These are phyloP conservation scores for Anser cygnoides DNA, from an alignment of 2,113 vertebrate genomes.

Conservation along the genomic window DNA sequence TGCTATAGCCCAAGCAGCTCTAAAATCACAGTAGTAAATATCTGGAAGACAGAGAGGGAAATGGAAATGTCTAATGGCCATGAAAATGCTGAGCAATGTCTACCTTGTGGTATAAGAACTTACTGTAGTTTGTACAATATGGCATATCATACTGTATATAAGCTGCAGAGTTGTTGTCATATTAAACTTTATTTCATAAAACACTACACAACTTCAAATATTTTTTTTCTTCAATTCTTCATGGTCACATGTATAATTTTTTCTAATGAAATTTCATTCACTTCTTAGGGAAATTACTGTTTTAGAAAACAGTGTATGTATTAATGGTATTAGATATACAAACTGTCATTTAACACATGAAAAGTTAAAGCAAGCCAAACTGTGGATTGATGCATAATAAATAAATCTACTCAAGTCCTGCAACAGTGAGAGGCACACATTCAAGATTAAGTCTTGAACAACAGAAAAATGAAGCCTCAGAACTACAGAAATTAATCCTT, in stretches of 20 bases:
- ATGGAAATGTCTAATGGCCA: neutral
- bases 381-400: slow-evolving; percentile 2
- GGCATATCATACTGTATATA: neutral
- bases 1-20: neutral
- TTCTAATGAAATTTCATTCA: neutral
- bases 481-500: neutral
- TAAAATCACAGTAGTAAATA: neutral
- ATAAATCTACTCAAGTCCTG: neutral
- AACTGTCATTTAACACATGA: slow-evolving; percentile 2
- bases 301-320: neutral
- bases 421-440: neutral
- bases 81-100: neutral
- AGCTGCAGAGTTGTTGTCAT: neutral
- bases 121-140: neutral
- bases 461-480: neutral
- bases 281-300: neutral
- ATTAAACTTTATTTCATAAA: neutral
- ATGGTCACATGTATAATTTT: neutral
- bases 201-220: neutral
- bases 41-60: neutral
- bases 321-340: neutral
- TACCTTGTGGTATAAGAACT: neutral
- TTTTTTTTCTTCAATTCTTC: neutral
- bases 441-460: neutral
- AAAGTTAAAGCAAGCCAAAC: slow-evolving; percentile 19